A percentile compares a stretch with the other conserved stretches of the same genome.
phyloP scores from a whole-genome alignment of 2,888 invertebrate genomes.

The Scaptomyza polygonia region DNA sequence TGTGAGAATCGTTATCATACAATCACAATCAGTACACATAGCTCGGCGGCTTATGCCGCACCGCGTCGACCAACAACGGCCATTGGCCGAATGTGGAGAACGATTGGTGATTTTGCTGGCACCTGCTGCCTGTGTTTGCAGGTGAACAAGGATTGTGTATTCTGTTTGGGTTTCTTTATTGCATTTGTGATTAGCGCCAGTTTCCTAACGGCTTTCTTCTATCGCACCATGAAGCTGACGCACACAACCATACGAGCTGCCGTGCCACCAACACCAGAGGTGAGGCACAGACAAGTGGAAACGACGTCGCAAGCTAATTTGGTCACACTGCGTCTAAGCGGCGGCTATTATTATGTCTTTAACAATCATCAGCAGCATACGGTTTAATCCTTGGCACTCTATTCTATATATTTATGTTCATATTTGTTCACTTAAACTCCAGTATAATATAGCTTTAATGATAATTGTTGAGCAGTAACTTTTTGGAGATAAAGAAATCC shows the following conservation, averaged over 20 bases:
- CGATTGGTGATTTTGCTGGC: constrained; percentile 66
- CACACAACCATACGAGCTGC: constrained; percentile 23
- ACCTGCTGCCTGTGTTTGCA: constrained; percentile 77
- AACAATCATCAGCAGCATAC: constrained; percentile 42
- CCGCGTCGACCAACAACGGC: constrained; percentile 35
- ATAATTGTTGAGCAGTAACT: too few species aligned
- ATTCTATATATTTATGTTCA: too few species aligned
- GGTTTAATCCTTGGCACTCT: constrained; percentile 5
- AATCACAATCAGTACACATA: constrained; percentile 70
- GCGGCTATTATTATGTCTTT: constrained; percentile 61
- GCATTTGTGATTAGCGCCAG: constrained; percentile 82
- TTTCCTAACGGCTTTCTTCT: constrained; percentile 82
- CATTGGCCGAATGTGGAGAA: constrained; percentile 51
- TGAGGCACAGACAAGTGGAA: background rate
- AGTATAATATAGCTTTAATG: too few species aligned
- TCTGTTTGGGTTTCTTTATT: constrained; percentile 81
- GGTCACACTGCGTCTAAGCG: constrained; percentile 46
- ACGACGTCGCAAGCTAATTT: constrained; percentile 3
- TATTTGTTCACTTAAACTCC: too few species aligned
- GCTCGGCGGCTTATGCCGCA: constrained; percentile 35
- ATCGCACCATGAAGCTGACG: constrained; percentile 75
- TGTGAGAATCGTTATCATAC: constrained; percentile 65
- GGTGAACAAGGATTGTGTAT: constrained; percentile 82
- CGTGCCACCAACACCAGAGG: background rate
- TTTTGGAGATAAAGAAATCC: too few species aligned